Evolutionary conservation across 2,113 vertebrate species (phyloP), one percentile per base, ranked within the genome.

Genomic region (Emydocephalus ijimae): DNA sequence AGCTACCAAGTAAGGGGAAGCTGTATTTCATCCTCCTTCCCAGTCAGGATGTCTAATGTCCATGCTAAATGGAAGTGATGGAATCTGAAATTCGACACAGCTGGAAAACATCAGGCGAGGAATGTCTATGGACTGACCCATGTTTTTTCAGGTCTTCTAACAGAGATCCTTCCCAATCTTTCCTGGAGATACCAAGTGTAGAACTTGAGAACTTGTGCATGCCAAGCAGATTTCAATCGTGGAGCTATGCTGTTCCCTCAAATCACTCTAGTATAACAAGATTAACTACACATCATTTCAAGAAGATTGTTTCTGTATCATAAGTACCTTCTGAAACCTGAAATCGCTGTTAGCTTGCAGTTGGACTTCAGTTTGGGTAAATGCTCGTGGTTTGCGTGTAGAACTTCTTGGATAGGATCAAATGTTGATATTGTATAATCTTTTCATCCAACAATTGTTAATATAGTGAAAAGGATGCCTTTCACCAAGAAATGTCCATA

Each of bases 401-500:
- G 93, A 95, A 29, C 8, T 29, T 95, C 95, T 95, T 95, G 69
- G 96, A 94, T 91, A 92, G 96, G 95, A 96, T 93, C 9, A 95
- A 96, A 91, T 95, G 94, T 93, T 94, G 90, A 96, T 91, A 93
- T 96, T 96, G 92, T 94, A 96, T 95, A 26, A 59, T 94, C 94
- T 95, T 92, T 93, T 95, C 91, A 96, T 95, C 94, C 96, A 93
- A 95, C 95, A 95, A 94, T 95, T 7, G 0, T 88, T 43, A 96
- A 94, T 93, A 59, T 48, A 93, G 91, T 92, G 95, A 45, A 94
- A 90, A 91, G 93, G 91, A 81, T 96, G 96, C 95, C 94, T 96
- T 94, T 91, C 88, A 95, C 93, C 93, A 89, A 61, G 81, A n/a
- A 59, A 26, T 88, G 59, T 93, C 90, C 89, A 90, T 96, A 93